Conservation (phyloP, 2,797 vertebrate species). For the Podarcis siculus region DNA sequence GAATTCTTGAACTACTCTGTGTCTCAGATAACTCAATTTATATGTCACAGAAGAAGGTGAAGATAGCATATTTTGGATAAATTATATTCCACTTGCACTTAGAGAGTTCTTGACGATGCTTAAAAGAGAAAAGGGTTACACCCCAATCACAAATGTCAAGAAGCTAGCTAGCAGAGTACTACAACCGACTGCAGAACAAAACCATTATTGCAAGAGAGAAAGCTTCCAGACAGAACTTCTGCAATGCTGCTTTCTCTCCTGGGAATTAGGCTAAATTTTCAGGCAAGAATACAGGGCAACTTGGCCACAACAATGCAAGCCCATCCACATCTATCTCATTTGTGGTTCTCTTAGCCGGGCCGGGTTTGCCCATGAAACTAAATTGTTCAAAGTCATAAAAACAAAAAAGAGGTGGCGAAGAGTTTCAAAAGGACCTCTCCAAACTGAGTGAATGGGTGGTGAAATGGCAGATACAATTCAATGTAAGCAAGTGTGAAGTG, state of each 20-base stretch:
- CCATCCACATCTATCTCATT: background rate
- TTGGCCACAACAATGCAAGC: background rate
- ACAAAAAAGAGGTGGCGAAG: too few species aligned
- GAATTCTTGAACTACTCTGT: conserved; percentile 28
- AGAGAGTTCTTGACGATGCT: background rate
- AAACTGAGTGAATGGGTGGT: too few species aligned
- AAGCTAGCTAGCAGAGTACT: conserved; percentile 17
- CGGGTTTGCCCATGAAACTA: too few species aligned
- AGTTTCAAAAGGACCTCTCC: too few species aligned
- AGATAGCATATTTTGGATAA: background rate
- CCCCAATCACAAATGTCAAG: conserved; percentile 31
- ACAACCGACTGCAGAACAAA: conserved; percentile 1
- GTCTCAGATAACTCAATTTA: background rate
- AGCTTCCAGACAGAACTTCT: background rate
- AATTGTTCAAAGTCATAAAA: too few species aligned
- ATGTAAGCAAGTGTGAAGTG: too few species aligned
- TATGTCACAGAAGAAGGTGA: conserved; percentile 30
- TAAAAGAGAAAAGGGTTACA: conserved; percentile 2
- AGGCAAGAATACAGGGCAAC: background rate
- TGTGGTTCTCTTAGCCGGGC: background rate
- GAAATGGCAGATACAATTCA: too few species aligned
- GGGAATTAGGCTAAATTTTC: background rate
- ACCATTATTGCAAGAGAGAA: background rate
- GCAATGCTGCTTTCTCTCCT: background rate
- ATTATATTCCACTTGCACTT: background rate